Evolutionary conservation across 2,113 vertebrate genomes (phyloP).

Genomic region (Eubucco bourcierii): DNA sequence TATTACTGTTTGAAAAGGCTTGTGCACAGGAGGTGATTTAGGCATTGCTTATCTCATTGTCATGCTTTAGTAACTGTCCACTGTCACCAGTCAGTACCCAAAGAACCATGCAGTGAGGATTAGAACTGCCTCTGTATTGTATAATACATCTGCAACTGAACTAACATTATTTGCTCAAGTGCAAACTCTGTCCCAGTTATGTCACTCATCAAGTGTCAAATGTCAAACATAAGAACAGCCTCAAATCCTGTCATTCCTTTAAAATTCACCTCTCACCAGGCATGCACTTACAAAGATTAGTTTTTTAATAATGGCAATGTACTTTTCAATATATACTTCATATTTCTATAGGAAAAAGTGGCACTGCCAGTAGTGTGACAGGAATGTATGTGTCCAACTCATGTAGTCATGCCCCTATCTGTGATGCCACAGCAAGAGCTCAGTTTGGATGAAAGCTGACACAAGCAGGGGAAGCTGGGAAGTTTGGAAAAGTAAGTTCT

Average conservation of each 20-base stretch:
- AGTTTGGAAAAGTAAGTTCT: not conserved
- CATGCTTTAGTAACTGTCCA: not conserved
- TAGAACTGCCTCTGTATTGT: not conserved
- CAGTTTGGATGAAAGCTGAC: not conserved
- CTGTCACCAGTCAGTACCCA: not conserved
- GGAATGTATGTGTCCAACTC: not conserved
- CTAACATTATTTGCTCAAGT: not conserved
- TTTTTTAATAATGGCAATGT: not conserved
- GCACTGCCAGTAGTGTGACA: not conserved
- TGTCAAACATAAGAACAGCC: not conserved
- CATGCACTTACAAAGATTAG: not conserved
- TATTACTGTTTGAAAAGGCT: not conserved
- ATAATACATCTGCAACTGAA: not conserved
- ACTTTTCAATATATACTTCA: not conserved
- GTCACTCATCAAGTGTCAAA: not conserved
- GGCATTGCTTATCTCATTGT: not conserved
- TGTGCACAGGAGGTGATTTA: not conserved
- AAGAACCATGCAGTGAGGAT: not conserved
- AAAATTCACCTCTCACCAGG: not conserved
- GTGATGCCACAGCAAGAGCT: not conserved
- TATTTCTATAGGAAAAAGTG: not conserved
- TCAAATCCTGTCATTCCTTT: not conserved
- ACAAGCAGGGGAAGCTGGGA: not conserved
- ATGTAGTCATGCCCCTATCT: not conserved
- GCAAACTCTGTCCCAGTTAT: not conserved